Evolutionary conservation across 1,140 invertebrate genomes (phyloP), one percentile per base, ranked within the genome.

Genomic region (Drosophila teissieri): DNA sequence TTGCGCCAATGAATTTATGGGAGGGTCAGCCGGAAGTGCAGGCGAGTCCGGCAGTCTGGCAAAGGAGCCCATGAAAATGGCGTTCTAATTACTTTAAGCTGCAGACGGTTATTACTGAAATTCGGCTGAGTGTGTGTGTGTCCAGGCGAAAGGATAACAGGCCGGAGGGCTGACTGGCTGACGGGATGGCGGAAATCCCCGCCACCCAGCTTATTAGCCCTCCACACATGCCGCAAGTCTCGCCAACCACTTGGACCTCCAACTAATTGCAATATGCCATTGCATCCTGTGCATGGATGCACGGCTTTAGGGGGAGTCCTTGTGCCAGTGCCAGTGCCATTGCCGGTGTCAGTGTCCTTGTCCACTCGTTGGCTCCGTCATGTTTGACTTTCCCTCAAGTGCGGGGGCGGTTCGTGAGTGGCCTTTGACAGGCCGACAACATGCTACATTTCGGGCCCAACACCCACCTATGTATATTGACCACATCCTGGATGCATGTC

Each of bases 191-290:
- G 73, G 45, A 45, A 17, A 34, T 37, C 19, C 37, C 8, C 24
- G 22, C 48, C 48, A 34, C 37, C 63, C 46, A 78, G 77, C 68
- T 76, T 89, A 88, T 89, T 88, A 86, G 83, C 70, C 64, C 19
- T 40, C 64, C 80, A 63, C 76, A 79, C 64, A 72, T 40, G 76
- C 70, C 76, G 61, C 84, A 83, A 88, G 76, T 69, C 80, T 61
- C 64, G 51, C 48, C 54, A 57, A 65, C 48, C 60, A 27, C 54
- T 40, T 40, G 54, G 49, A 39, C 36, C 64, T 57, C 58, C 81
- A 89, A 89, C 84, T 88, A 88, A 88, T 88, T 88, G 84, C 84
- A 89, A 88, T 88, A 88, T 88, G 84, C 53, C 84, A 89, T 88
- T 88, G 77, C 84, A 89, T 88, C 68, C 84, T 73, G 76, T 88